These are phyloP conservation scores for Nemopilema nomurai DNA, from an alignment of 30 jellyfish, hydroid and myxozoan genomes.

Conservation along the genomic window DNA sequence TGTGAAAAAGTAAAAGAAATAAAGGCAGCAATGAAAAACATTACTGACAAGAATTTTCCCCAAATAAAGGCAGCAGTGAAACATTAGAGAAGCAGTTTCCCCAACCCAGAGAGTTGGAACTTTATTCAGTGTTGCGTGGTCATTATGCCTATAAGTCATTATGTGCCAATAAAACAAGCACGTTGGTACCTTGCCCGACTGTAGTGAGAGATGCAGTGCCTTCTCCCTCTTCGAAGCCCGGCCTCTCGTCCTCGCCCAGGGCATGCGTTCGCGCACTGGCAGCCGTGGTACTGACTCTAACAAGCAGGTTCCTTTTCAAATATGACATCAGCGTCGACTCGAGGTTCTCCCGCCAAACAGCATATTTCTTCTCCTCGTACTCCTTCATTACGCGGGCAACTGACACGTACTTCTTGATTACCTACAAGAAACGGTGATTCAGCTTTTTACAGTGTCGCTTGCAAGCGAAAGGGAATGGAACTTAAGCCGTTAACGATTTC, in stretches of 20 bases:
- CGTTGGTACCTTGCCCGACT: not conserved
- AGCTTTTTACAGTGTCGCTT: not conserved
- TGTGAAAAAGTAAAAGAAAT: too few species aligned
- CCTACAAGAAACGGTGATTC: slow-evolving; percentile 50
- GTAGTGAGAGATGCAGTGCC: slow-evolving; percentile 32
- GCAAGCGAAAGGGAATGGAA: not conserved
- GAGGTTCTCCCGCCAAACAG: slow-evolving; percentile 86
- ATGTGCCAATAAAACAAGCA: too few species aligned
- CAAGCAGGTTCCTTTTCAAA: slow-evolving; percentile 72
- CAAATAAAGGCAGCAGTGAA: too few species aligned
- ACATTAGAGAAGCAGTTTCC: too few species aligned
- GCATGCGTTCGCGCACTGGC: slow-evolving; percentile 32
- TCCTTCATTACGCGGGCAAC: slow-evolving; percentile 94
- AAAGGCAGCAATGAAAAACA: too few species aligned
- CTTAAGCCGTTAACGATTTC: too few species aligned
- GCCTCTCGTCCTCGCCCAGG: slow-evolving; percentile 44
- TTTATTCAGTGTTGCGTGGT: too few species aligned
- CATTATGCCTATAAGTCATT: too few species aligned
- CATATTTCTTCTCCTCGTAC: slow-evolving; percentile 83
- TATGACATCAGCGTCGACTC: slow-evolving; percentile 76
- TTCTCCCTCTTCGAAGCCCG: slow-evolving; percentile 20
- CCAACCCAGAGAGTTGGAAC: too few species aligned
- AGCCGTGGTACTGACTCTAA: slow-evolving; percentile 30
- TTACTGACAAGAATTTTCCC: too few species aligned
- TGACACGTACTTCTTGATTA: slow-evolving; percentile 73